Conservation (phyloP, 30 jellyfish, hydroid and myxozoan species). For the Pelagia noctiluca region DNA sequence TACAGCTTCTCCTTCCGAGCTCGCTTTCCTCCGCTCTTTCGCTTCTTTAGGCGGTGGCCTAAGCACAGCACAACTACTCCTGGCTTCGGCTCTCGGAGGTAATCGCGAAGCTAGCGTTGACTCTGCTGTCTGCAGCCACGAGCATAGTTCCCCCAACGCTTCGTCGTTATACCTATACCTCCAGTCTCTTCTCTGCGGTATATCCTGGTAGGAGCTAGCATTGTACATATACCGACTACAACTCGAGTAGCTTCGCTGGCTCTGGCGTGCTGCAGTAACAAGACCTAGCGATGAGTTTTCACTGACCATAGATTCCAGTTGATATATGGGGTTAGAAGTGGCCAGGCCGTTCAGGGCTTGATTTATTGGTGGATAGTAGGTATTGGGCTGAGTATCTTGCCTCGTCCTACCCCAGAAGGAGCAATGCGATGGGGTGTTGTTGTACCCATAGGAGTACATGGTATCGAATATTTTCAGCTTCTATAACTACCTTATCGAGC, state of each 20-base stretch:
- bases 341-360: constrained; percentile 69
- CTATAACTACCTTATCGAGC: constrained; percentile 7
- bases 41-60: constrained; percentile 81
- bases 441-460: constrained; percentile 73
- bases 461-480: background rate
- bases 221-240: constrained; percentile 65
- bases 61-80: constrained; percentile 69
- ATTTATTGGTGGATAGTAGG: constrained; percentile 75
- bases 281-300: constrained; percentile 73
- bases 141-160: constrained; percentile 73
- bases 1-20: constrained; percentile 33
- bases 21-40: constrained; percentile 54
- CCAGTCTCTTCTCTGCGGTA: constrained; percentile 72
- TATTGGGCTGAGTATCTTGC: constrained; percentile 74
- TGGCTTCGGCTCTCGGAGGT: constrained; percentile 69
- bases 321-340: constrained; percentile 84
- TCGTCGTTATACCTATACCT: constrained; percentile 67
- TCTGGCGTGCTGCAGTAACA: constrained; percentile 75
- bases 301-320: constrained; percentile 80
- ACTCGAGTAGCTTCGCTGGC: constrained; percentile 67
- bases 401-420: constrained; percentile 77
- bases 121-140: constrained; percentile 77
- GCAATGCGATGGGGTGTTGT: constrained; percentile 65
- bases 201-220: constrained; percentile 51
- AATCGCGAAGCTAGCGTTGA: constrained; percentile 66